phyloP scores from a whole-genome alignment of 2,888 invertebrate genomes.

The Pterobdella sp. region DNA sequence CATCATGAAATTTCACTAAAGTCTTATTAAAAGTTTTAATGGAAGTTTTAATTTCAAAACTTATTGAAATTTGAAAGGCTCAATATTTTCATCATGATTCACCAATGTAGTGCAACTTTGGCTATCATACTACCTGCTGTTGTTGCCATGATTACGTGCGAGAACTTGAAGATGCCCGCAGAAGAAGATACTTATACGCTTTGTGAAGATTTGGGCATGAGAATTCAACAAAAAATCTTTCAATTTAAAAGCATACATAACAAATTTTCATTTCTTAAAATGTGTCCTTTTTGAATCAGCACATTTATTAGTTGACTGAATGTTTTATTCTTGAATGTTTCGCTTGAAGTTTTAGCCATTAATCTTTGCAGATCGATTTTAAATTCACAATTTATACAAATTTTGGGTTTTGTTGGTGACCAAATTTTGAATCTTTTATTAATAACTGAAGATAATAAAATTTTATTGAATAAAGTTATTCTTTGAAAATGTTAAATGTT shows the following conservation, averaged over 20 bases:
- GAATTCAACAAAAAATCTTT: too few species aligned
- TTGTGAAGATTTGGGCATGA: not conserved
- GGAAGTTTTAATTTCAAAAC: not conserved
- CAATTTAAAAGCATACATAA: too few species aligned
- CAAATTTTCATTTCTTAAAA: too few species aligned
- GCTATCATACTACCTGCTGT: not conserved
- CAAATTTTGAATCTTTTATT: not conserved
- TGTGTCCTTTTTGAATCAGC: too few species aligned
- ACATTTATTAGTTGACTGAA: too few species aligned
- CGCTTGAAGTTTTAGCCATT: too few species aligned
- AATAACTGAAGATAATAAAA: not conserved
- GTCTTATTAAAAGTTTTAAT: not conserved
- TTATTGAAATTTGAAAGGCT: not conserved
- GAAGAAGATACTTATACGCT: not conserved
- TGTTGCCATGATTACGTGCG: not conserved
- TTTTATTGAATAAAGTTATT: not conserved
- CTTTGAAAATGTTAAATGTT: slow-evolving; percentile 28
- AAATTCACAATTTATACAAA: not conserved
- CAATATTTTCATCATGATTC: too few species aligned
- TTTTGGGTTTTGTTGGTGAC: not conserved
- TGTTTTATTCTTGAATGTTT: too few species aligned
- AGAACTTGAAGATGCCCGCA: not conserved
- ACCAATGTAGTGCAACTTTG: not conserved
- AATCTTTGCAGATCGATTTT: too few species aligned
- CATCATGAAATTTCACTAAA: not conserved